Conservation (phyloP, 2,888 invertebrate genomes). For the Chalcis sispes region DNA sequence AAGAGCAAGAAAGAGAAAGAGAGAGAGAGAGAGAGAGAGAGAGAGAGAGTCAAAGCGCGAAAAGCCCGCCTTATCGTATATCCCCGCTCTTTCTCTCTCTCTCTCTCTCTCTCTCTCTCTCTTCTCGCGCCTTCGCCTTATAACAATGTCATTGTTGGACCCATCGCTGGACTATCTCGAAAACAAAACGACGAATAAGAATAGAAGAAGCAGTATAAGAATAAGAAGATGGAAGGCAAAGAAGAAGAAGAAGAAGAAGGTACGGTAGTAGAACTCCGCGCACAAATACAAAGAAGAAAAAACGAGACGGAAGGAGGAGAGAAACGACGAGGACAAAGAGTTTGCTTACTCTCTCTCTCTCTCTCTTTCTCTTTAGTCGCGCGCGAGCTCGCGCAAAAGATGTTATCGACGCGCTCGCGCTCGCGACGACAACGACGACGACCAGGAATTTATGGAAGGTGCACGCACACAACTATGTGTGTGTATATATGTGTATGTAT, state of each 20-base stretch:
- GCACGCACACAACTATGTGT: no score
- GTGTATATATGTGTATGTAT: no score
- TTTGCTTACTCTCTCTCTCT: neutral
- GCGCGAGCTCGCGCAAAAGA: constrained; percentile 37
- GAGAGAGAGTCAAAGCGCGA: constrained; percentile 2
- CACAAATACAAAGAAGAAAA: neutral
- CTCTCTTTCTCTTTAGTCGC: neutral
- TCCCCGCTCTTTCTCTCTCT: neutral
- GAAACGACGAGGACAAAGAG: constrained; percentile 20
- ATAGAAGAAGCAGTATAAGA: neutral
- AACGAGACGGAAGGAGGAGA: neutral
- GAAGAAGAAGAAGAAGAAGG: neutral
- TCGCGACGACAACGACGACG: constrained; percentile 49
- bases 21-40: no score
- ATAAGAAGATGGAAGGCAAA: no score
- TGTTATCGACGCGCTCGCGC: constrained; percentile 41
- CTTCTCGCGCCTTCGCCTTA: constrained; percentile 10
- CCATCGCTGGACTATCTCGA: constrained; percentile 6
- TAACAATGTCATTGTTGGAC: constrained; percentile 55
- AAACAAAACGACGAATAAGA: constrained; percentile 16
- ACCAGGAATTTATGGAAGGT: constrained; percentile 53
- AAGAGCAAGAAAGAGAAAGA: no score
- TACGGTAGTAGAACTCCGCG: neutral
- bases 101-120: no score
- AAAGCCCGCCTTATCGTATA: constrained; percentile 2